Percentiles rank a stretch among this genome's conserved stretches.
phyloP scores from a whole-genome alignment of 2,113 vertebrate genomes.

The Amazona guildingii region DNA sequence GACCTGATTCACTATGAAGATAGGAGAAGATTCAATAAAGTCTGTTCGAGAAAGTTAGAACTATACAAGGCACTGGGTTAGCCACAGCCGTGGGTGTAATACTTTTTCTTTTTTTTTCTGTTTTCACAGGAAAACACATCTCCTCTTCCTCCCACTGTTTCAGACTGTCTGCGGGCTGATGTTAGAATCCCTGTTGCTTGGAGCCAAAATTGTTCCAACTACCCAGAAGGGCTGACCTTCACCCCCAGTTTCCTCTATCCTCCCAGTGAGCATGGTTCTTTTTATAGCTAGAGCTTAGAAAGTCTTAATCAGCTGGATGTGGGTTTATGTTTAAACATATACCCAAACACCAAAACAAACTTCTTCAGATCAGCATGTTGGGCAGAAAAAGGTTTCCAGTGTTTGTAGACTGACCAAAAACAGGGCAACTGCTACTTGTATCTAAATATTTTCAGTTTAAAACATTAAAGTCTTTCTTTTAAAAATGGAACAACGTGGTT shows the following conservation, averaged over 20 bases:
- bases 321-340: conserved; percentile 77
- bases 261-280: conserved; percentile 83
- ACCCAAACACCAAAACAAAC: conserved; percentile 60
- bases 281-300: conserved; percentile 75
- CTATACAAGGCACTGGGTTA: conserved; percentile 56
- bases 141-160: conserved; percentile 68
- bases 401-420: conserved; percentile 7
- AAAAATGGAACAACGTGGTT: not conserved
- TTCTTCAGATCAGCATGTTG: conserved; percentile 32
- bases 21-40: conserved; percentile 69
- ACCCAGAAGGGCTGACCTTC: conserved; percentile 68
- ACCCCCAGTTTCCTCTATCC: conserved; percentile 86
- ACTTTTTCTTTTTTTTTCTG: not conserved
- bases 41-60: conserved; percentile 68
- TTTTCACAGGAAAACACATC: conserved; percentile 73
- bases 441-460: conserved; percentile 50
- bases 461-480: conserved; percentile 9
- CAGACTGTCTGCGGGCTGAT: conserved; percentile 89
- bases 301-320: conserved; percentile 79
- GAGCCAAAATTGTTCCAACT: conserved; percentile 86
- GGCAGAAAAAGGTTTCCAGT: conserved; percentile 32
- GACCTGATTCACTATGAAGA: conserved; percentile 76
- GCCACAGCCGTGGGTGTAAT: conserved; percentile 73
- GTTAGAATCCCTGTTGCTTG: conserved; percentile 77
- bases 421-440: not conserved